Base-by-base conservation (phyloP, 1,140 invertebrate genomes). In the Drosophila nebulosa region DNA sequence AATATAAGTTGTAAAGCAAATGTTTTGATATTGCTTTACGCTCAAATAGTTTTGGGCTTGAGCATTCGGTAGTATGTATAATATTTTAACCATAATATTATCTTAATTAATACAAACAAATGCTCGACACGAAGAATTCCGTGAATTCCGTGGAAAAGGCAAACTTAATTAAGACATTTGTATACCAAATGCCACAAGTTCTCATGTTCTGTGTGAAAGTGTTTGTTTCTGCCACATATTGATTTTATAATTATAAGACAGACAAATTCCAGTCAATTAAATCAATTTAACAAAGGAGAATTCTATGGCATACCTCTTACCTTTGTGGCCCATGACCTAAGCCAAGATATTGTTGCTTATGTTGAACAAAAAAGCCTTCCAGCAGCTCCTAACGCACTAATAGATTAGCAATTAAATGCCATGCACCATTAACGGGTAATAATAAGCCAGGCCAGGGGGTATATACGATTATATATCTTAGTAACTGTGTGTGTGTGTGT, bases 401-500 rank as follows among this genome's bases (percentile, higher is more conserved):
- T 85, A 81, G 81, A 78, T 85, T 85, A 78, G 76, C 83, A 85
- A 85, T 85, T 81, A 88, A 81, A 81, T 78, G 78, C 83, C 83
- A 86, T 64, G 75, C 74, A 66, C 83, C 79, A 85, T 85, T 85
- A 88, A 81, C 78, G 81, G 30, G 69, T 78, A 85, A 86, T 85
- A 86, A 86, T 78, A 71, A 55, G 59, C 67, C 51, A 26, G 62
- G 26, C 55, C 35, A 52, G 35, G 53, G 61, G 61, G 32, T 39
- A 50, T 5, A 22, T 24, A 12, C 56, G 30, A 46, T 9, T 10
- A 46, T 16, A 18, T 16, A 14, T 7, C 39, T 51, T 36, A 46
- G 39, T 16, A 21, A 7, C 4, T 57, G 12, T 57, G 21, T 7
- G 32, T 50, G n/a, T 42, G 55, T 56, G 39, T 58, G 26, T 62